Evolutionary conservation across 2,888 invertebrate species (phyloP), one percentile per base, ranked within the genome.

Genomic region (Harpalus rufipes): DNA sequence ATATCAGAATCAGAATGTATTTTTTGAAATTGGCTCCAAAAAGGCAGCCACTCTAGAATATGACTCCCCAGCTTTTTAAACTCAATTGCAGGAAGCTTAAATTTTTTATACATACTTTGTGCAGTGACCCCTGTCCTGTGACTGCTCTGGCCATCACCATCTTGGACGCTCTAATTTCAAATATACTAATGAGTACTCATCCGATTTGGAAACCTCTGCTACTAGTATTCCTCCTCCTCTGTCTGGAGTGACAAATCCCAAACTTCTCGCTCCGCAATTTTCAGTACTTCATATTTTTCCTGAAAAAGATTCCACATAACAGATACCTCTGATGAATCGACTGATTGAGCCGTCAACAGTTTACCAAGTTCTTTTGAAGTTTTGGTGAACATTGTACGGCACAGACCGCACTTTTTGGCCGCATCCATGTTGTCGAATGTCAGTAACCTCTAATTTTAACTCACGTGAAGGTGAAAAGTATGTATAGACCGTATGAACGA

Each of bases 11-110:
- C 80, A 25, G 80, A 79, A 25, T 85, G 80, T 7, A 85, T 85
- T 51, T 65, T 63, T 25, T 85, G 80, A 51, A 85, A 85, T 12
- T 10, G n/a, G 21, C 85, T 85, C 80, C 85, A 85, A 80, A 80
- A 85, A 85, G 4, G 79, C 25, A 85, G 56, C 79, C 80, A 85
- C 32, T 85, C 80, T 7, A 65, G 76, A 7, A 85, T 16, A 7
- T 85, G 80, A 85, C 68, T 65, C 39, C 81, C 39, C n/a, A 81
- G 65, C 32, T 81, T 68, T 10, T 12, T 39, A 12, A 65, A 44
- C 39, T 84, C 74, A 21, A 85, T 78, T 80, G 65, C 16, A 44
- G 85, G 85, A 44, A 85, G 72, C 25, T 85, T 80, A 1, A 85
- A 68, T 68, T 80, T 80, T 18, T 44, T 63, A 39, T 72, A 58